These are phyloP conservation scores for Lota lota DNA, from an alignment of 2,113 vertebrate species.

Conservation along the genomic window DNA sequence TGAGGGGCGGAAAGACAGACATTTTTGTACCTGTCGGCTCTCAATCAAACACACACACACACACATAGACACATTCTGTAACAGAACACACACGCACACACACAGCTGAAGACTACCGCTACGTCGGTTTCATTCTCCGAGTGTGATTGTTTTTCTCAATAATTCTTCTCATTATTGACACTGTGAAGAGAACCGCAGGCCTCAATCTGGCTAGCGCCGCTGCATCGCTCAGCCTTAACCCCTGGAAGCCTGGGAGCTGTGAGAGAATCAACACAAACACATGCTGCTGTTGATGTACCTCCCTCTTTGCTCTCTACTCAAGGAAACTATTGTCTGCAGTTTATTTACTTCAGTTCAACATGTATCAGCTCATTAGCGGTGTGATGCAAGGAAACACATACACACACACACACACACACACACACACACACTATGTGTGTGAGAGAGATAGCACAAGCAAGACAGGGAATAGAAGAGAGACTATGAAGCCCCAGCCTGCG, in stretches of 20 bases:
- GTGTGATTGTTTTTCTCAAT: conserved; percentile 41
- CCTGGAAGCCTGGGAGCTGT: conserved; percentile 62
- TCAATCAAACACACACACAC: conserved; percentile 6
- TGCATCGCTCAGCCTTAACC: conserved; percentile 53
- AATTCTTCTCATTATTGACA: conserved; percentile 60
- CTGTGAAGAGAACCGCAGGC: conserved; percentile 49
- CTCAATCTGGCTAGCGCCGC: conserved; percentile 48
- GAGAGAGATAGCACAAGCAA: conserved; percentile 6
- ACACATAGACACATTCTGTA: neutral
- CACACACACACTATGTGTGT: neutral
- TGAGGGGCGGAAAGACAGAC: conserved; percentile 30
- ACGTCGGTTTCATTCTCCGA: conserved; percentile 18
- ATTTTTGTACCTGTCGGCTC: conserved; percentile 19
- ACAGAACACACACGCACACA: neutral
- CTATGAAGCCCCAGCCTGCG: conserved; percentile 59
- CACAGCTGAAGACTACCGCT: neutral
- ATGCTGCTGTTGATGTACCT: conserved; percentile 53
- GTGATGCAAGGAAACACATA: conserved; percentile 60
- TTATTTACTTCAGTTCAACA: conserved; percentile 66
- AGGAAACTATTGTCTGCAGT: conserved; percentile 60
- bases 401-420: conserved; percentile 39
- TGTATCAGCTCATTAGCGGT: conserved; percentile 75
- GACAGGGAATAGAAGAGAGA: conserved; percentile 39
- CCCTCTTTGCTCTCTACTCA: conserved; percentile 46
- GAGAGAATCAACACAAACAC: conserved; percentile 45